Evolutionary conservation across 2,113 vertebrate species (phyloP).

Genomic region (Gobius niger): DNA sequence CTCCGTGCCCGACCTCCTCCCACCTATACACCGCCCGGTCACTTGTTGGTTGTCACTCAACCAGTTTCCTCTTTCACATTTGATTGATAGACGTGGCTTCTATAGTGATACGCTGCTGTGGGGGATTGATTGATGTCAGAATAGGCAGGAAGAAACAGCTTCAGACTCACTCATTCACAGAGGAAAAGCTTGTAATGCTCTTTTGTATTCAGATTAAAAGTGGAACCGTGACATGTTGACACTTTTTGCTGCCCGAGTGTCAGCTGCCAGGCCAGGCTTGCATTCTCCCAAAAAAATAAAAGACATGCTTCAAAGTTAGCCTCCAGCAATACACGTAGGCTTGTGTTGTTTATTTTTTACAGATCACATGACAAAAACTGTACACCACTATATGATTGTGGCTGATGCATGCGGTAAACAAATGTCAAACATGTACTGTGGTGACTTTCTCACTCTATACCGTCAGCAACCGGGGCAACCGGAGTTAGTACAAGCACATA

Average conservation of each 20-base stretch:
- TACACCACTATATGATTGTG: no score
- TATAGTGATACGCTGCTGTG: conserved; percentile 25
- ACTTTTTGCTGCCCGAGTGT: conserved; percentile 43
- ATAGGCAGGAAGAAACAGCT: conserved; percentile 24
- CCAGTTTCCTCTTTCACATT: conserved; percentile 22
- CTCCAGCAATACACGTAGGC: conserved; percentile 5
- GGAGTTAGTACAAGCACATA: no score
- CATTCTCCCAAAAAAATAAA: conserved; percentile 25
- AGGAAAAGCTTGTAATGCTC: conserved; percentile 40
- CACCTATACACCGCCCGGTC: conserved; percentile 8
- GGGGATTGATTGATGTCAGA: conserved; percentile 56
- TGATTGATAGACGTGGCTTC: conserved; percentile 42
- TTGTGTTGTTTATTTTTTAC: not conserved
- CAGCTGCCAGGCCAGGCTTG: conserved; percentile 52
- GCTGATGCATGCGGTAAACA: no score
- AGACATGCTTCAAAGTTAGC: conserved; percentile 15
- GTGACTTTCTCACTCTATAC: no score
- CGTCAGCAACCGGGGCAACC: no score
- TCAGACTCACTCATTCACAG: conserved; percentile 9
- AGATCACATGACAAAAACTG: no score
- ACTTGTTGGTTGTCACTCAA: conserved; percentile 26
- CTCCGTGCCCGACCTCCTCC: not conserved
- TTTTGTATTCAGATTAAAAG: conserved; percentile 54
- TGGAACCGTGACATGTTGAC: conserved; percentile 42
- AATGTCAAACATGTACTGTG: no score